Percentiles rank a stretch among this genome's conserved stretches.
phyloP scores from a whole-genome alignment of 2,113 vertebrate genomes.

The Percina caprodes region DNA sequence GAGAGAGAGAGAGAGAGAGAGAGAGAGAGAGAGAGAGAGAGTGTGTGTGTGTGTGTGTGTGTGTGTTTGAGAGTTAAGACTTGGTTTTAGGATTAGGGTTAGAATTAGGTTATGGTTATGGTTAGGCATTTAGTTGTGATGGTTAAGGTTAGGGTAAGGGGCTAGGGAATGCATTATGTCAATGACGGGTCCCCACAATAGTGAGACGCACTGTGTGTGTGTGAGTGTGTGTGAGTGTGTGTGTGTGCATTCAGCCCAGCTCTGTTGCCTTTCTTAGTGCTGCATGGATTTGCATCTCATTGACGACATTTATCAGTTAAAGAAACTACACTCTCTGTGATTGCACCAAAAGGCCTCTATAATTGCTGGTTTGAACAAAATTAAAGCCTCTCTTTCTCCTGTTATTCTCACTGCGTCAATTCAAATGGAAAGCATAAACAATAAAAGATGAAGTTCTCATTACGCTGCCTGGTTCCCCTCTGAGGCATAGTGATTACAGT shows the following conservation, averaged over 20 bases:
- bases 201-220: too few species aligned
- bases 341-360: slow-evolving; percentile 42
- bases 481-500: slow-evolving; percentile 18
- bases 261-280: slow-evolving; percentile 48
- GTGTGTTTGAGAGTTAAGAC: too few species aligned
- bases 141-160: too few species aligned
- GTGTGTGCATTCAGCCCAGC: not conserved
- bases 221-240: slow-evolving; percentile 5
- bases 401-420: slow-evolving; percentile 26
- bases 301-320: slow-evolving; percentile 66
- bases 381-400: slow-evolving; percentile 21
- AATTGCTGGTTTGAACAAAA: slow-evolving; percentile 30
- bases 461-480: slow-evolving; percentile 13
- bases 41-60: too few species aligned
- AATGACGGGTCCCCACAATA: not conserved
- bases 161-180: too few species aligned
- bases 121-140: too few species aligned
- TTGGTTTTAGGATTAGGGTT: too few species aligned
- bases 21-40: too few species aligned
- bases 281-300: slow-evolving; percentile 81
- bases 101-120: too few species aligned
- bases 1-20: too few species aligned
- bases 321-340: slow-evolving; percentile 31
- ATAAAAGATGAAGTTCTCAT: slow-evolving; percentile 23
- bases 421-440: slow-evolving; percentile 37